These are phyloP conservation scores for Cuniculus paca DNA, from an alignment of 2,797 vertebrate genomes.

Conservation along the genomic window DNA sequence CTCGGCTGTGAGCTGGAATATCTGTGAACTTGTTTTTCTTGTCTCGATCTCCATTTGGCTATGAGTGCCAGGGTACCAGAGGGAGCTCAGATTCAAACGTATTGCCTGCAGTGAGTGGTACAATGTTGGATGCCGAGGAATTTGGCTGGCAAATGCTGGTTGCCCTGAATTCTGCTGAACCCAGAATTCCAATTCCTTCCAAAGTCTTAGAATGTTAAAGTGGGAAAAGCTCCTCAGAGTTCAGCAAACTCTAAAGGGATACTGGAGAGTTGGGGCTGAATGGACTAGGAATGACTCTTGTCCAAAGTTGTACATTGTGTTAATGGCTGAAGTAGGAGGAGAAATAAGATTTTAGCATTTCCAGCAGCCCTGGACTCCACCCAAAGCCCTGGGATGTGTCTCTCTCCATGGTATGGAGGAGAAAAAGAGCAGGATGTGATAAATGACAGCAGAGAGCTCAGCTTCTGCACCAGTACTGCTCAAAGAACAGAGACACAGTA, in stretches of 20 bases:
- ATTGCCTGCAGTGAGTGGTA: neutral
- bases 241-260: neutral
- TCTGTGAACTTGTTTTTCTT: conserved; percentile 3
- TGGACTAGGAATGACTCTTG: neutral
- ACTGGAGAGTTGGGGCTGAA: neutral
- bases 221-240: neutral
- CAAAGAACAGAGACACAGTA: neutral
- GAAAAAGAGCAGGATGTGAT: neutral
- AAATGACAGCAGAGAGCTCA: neutral
- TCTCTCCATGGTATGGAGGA: neutral
- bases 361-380: neutral
- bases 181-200: conserved; percentile 27
- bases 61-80: neutral
- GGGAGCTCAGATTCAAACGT: neutral
- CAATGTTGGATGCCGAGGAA: neutral
- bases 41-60: neutral
- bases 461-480: neutral
- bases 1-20: neutral
- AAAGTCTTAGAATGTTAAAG: neutral
- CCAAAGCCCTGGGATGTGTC: neutral
- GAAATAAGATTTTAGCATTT: neutral
- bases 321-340: neutral
- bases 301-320: neutral
- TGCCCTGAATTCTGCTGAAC: neutral
- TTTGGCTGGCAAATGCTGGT: neutral